Conservation (phyloP, 2,797 vertebrate genomes). For the Tapirus indicus region DNA sequence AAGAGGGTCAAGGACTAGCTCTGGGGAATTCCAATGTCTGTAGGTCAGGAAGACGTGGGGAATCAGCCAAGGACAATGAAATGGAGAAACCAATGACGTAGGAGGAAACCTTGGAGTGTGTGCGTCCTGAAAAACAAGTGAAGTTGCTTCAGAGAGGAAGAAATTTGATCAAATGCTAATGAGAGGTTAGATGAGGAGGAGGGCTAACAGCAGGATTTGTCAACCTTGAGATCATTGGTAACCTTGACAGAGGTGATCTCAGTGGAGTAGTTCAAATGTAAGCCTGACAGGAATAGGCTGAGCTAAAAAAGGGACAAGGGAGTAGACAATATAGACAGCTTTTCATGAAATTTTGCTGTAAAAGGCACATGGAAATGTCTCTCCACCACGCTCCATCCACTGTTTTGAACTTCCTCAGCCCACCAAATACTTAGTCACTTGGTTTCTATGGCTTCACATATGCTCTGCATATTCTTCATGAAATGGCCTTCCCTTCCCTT, state of each 20-base stretch:
- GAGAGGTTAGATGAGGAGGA: background rate
- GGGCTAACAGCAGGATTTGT: background rate
- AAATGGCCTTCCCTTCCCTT: background rate
- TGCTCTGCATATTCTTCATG: background rate
- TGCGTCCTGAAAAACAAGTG: background rate
- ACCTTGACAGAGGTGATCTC: background rate
- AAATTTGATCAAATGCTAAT: background rate
- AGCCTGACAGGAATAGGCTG: background rate
- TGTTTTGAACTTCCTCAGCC: background rate
- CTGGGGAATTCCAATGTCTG: background rate
- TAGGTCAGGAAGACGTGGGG: background rate
- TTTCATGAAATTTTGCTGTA: background rate
- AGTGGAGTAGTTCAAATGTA: background rate
- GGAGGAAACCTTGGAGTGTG: background rate
- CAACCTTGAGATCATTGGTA: background rate
- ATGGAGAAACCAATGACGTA: background rate
- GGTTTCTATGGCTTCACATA: background rate
- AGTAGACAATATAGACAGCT: accelerated
- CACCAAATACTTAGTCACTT: background rate
- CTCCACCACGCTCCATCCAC: background rate
- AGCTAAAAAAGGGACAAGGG: background rate
- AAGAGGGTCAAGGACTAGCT: background rate
- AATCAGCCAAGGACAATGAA: background rate
- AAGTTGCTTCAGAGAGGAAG: background rate
- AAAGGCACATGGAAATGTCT: background rate